These are phyloP conservation scores for Synergus japonicus DNA, from an alignment of 2,888 invertebrate genomes.

Conservation along the genomic window DNA sequence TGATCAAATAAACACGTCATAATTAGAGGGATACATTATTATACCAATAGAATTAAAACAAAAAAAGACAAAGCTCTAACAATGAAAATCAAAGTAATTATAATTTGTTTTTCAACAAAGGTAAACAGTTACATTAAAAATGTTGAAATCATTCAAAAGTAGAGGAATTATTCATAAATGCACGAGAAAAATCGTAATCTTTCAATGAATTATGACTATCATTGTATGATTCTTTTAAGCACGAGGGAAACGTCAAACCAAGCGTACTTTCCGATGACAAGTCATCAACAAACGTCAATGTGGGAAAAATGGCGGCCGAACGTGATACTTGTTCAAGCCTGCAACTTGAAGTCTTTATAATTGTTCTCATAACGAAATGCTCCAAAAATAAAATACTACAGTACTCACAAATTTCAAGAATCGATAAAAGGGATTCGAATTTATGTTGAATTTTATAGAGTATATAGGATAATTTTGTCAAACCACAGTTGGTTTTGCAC, in stretches of 20 bases:
- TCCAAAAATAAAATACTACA: background rate
- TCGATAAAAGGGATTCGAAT: background rate
- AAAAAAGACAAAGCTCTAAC: no score
- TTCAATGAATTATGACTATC: background rate
- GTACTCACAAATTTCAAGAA: background rate
- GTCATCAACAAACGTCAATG: constrained; percentile 41
- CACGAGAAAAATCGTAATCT: background rate
- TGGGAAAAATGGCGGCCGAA: constrained; percentile 23
- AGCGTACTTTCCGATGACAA: constrained; percentile 10
- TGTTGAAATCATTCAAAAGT: background rate
- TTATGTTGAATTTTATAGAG: background rate
- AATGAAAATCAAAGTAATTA: no score
- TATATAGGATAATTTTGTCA: background rate
- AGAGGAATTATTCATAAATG: background rate
- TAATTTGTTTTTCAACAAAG: background rate
- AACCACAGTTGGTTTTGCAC: background rate
- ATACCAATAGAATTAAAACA: no score
- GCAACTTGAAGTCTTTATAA: background rate
- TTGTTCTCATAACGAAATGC: background rate
- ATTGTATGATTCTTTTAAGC: background rate
- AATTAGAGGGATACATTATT: no score
- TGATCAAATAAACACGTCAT: background rate
- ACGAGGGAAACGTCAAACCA: constrained; percentile 23
- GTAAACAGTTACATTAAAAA: background rate
- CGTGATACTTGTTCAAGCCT: constrained; percentile 19